phyloP scores from a whole-genome alignment of 2,797 vertebrate species.

The Macroramphosus scolopax region DNA sequence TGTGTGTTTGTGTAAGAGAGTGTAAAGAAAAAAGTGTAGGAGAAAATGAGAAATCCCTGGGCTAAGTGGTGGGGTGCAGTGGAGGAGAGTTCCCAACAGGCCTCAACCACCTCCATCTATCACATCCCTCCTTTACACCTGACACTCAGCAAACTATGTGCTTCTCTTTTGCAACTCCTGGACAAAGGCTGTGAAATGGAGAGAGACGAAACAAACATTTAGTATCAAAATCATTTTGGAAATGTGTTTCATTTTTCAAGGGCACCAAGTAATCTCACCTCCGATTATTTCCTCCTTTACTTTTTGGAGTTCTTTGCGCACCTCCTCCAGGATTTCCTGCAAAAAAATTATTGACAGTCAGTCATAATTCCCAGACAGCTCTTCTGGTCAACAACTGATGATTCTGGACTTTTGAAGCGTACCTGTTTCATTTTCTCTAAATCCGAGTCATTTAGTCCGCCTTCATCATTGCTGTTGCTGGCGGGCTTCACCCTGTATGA shows the following conservation, averaged over 20 bases:
- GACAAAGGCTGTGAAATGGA: constrained; percentile 79
- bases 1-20: constrained; percentile 30
- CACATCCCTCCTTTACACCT: constrained; percentile 57
- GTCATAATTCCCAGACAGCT: background rate
- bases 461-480: constrained; percentile 67
- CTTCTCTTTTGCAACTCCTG: constrained; percentile 88
- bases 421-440: constrained; percentile 92
- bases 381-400: background rate
- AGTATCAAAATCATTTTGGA: background rate
- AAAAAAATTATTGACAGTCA: constrained; percentile 20
- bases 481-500: constrained; percentile 67
- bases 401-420: background rate
- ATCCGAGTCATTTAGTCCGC: constrained; percentile 80
- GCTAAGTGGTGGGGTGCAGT: constrained; percentile 56
- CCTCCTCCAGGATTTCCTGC: constrained; percentile 90
- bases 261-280: constrained; percentile 69
- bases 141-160: constrained; percentile 75
- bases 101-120: constrained; percentile 46
- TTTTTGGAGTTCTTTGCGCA: constrained; percentile 91
- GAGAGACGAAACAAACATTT: constrained; percentile 14
- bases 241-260: background rate
- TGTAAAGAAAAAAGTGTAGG: constrained; percentile 46
- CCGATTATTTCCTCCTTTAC: constrained; percentile 93
- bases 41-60: constrained; percentile 66
- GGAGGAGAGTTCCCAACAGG: constrained; percentile 40